Conservation (phyloP, 2,888 invertebrate genomes). For the Pseudococcus jackbeardsleyi region DNA sequence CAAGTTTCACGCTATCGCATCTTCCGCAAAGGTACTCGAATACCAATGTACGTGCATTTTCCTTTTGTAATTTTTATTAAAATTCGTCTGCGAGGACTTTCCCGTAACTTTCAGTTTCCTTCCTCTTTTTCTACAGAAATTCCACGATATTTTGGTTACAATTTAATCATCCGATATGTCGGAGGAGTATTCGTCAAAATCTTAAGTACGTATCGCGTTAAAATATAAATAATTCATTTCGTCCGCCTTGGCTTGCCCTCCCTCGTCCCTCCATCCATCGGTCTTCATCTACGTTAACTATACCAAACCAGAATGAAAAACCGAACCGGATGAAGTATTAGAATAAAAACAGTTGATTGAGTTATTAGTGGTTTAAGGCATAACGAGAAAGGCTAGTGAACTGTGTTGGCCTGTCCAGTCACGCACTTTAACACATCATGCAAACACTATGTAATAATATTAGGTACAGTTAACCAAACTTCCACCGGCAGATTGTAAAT, state of each 20-base stretch:
- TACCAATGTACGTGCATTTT: background rate
- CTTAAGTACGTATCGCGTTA: constrained; percentile 43
- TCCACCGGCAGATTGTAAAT: constrained; percentile 3
- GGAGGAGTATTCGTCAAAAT: constrained; percentile 29
- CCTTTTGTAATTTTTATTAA: constrained; percentile 6
- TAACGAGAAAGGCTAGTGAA: constrained; percentile 61
- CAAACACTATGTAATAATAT: constrained; percentile 58
- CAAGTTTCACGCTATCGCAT: background rate
- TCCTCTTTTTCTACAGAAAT: background rate
- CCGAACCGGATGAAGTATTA: constrained; percentile 57
- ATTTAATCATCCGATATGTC: constrained; percentile 15
- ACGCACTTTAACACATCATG: constrained; percentile 60
- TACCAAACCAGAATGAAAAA: constrained; percentile 37
- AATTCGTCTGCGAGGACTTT: background rate
- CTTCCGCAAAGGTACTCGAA: background rate
- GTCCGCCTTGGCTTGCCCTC: background rate
- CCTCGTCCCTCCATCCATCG: background rate
- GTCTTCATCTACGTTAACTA: background rate
- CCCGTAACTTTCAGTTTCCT: background rate
- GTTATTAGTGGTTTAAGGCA: constrained; percentile 63
- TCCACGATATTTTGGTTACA: background rate
- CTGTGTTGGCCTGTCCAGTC: constrained; percentile 60
- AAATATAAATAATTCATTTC: constrained; percentile 39
- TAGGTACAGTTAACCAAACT: constrained; percentile 57
- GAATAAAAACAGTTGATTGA: constrained; percentile 56